Conservation (phyloP, 2,797 vertebrate species). For the Melanotaenia nigrans region DNA sequence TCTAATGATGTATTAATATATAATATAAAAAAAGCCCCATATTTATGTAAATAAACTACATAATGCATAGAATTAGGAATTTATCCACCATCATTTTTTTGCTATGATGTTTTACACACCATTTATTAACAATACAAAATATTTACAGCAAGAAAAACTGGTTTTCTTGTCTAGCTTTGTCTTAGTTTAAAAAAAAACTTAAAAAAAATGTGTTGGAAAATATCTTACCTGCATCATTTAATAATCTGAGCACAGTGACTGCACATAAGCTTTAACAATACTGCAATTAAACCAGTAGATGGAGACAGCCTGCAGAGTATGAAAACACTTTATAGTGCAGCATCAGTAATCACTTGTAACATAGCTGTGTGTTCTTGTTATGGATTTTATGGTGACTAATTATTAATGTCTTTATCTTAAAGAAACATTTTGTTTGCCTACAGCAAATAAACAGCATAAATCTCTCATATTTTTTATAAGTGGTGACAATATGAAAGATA, state of each 20-base stretch:
- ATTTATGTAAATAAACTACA: not conserved
- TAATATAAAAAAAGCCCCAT: not conserved
- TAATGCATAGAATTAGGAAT: not conserved
- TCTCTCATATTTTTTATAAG: not conserved
- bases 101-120: too few species aligned
- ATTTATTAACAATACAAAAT: not conserved
- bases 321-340: not conserved
- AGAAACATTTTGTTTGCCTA: not conserved
- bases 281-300: slow-evolving; percentile 37
- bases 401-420: not conserved
- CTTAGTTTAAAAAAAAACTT: not conserved
- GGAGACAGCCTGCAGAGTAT: slow-evolving; percentile 37
- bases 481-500: not conserved
- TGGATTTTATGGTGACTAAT: not conserved
- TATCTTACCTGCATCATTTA: not conserved
- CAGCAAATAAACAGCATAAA: not conserved
- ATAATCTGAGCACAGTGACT: not conserved
- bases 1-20: not conserved
- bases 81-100: not conserved
- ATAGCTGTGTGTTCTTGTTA: not conserved
- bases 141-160: not conserved
- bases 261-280: not conserved
- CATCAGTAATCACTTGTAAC: accelerated
- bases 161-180: not conserved
- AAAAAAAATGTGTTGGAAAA: not conserved